phyloP scores from a whole-genome alignment of 2,888 invertebrate genomes.

The Hyalella azteca region DNA sequence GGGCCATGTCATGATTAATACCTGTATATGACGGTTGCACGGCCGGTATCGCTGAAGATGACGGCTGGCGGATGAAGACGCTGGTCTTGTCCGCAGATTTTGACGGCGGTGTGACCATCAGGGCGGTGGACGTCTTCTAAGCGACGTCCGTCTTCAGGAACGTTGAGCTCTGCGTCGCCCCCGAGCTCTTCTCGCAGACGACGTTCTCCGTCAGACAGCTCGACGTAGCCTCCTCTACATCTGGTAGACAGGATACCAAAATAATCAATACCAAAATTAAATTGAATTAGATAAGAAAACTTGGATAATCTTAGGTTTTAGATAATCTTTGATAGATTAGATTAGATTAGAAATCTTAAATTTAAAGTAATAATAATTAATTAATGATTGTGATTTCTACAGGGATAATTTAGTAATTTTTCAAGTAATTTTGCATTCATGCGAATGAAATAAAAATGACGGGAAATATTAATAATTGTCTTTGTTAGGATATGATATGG shows the following conservation, averaged over 20 bases:
- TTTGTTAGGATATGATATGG: too few relatives aligned
- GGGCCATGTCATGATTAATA: too few relatives aligned
- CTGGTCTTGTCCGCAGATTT: slow-evolving; percentile 53
- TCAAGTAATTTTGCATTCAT: too few relatives aligned
- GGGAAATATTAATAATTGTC: too few relatives aligned
- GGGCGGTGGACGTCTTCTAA: neutral
- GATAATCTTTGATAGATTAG: too few relatives aligned
- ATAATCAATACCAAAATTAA: neutral
- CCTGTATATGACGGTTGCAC: slow-evolving; percentile 48
- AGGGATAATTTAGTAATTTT: too few relatives aligned
- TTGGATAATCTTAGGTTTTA: slow-evolving; percentile 10
- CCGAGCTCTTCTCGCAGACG: neutral
- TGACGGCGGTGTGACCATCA: slow-evolving; percentile 39
- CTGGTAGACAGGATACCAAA: too few relatives aligned
- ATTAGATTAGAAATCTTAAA: too few relatives aligned
- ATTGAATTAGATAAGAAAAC: neutral
- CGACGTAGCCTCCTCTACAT: slow-evolving; percentile 52
- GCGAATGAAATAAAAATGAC: too few relatives aligned
- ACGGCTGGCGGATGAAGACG: slow-evolving; percentile 52
- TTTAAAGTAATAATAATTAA: too few relatives aligned
- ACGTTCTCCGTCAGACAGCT: slow-evolving; percentile 42
- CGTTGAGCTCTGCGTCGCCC: neutral
- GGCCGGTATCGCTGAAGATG: slow-evolving; percentile 50
- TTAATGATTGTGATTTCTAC: too few relatives aligned
- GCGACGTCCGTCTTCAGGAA: neutral